These are phyloP conservation scores for Motacilla alba DNA, from an alignment of 2,113 vertebrate species.

Conservation along the genomic window DNA sequence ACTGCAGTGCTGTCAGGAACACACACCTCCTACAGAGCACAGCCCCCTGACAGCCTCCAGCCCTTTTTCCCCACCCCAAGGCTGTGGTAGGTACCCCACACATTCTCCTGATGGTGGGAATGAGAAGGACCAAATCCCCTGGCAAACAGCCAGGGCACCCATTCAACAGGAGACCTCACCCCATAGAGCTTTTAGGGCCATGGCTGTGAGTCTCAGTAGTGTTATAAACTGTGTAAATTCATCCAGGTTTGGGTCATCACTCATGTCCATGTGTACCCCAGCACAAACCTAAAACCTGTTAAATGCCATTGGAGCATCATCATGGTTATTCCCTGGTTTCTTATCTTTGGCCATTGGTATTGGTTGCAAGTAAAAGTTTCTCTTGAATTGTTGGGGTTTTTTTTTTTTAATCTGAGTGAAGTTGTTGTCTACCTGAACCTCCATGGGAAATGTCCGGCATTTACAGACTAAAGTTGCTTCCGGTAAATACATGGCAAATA, in stretches of 20 bases:
- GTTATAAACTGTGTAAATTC: background rate
- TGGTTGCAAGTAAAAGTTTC: background rate
- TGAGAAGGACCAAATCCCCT: background rate
- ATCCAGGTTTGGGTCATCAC: fast-evolving
- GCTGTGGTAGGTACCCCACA: background rate
- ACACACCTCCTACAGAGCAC: background rate
- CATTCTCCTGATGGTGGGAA: background rate
- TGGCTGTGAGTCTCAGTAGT: no score
- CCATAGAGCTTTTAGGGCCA: background rate
- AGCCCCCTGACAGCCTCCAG: background rate
- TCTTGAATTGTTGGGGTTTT: background rate
- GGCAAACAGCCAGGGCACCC: background rate
- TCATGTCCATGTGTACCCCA: background rate
- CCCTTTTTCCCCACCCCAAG: background rate
- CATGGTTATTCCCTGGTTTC: background rate
- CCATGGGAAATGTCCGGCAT: background rate
- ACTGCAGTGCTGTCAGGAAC: background rate
- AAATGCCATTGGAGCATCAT: background rate
- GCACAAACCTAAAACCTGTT: background rate
- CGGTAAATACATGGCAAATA: background rate
- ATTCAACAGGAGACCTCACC: background rate
- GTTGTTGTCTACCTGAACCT: background rate
- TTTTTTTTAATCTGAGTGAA: background rate
- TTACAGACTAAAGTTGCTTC: background rate
- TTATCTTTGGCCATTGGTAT: background rate